Base-by-base conservation (phyloP, 2,888 invertebrate species). In the Apomyelois bistriatella region DNA sequence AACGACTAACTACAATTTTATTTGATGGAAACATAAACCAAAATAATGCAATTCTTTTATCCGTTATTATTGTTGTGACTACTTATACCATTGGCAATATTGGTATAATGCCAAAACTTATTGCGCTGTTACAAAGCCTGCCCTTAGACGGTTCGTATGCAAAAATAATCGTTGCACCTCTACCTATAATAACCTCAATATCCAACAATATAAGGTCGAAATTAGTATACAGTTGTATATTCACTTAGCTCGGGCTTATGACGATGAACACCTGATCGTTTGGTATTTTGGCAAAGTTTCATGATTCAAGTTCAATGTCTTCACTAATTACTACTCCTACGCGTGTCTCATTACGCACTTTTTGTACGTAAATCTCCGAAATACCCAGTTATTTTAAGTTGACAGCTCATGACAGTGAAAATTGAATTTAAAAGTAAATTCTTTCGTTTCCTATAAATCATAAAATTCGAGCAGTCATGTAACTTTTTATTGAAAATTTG, bases 221-320 rank as follows among this genome's bases (percentile, higher is more conserved):
- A 58, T 42, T 62, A 10, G 51, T 15, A 17, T 37, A 22, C 48
- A 13, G 22, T 22, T 30, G 32, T 15, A 10, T 30, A 48, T 48
- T 30, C 51, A 41, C n/a, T 55, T 53, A 22, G 40, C 48, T 35
- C 48, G 10, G 56, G 37, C 54, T 51, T 54, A 47, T 49, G 54
- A 57, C 49, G 47, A 32, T 48, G 35, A 51, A 54, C 64, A 68
- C 64, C 68, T 71, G 68, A 66, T 60, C 55, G 49, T 17, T 59
- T 56, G 58, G 52, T 38, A 53, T 35, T 53, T 76, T 76, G 76
- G 74, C 76, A 75, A 65, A 61, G 66, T 57, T 60, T 72, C 71
- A 65, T 65, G 62, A 70, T 66, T 67, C 85, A 86, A 86, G 85
- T 85, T 86, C 85, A 86, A 84, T 84, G 84, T 75, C 81, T 72